Base-by-base conservation (phyloP, 2,113 vertebrate species). In the Pangasianodon gigas region DNA sequence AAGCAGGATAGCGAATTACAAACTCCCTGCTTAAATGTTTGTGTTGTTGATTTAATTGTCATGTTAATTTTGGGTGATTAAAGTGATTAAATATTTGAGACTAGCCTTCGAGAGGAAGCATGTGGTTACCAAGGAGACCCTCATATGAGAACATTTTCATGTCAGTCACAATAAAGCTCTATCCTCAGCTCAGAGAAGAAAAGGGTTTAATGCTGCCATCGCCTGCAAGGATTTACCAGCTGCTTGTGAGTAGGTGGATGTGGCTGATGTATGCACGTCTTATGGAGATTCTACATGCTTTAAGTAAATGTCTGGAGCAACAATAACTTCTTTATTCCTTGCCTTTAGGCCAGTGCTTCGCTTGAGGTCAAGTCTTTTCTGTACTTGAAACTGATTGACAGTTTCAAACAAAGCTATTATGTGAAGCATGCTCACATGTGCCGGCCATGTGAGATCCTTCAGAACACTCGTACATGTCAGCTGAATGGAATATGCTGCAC, bases 101-200 rank as follows among this genome's bases (percentile, higher is more conserved):
- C 67, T 91, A 85, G 91, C 89, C 90, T 94, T 94, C 91, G 88
- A 89, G 56, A 89, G 79, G 91, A 94, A 93, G 91, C 92, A 93
- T 93, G 94, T 89, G 85, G 95, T 95, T 94, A 91, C 94, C 94
- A 95, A 94, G 94, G 95, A 95, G 93, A 95, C 93, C 19, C 88
- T 88, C 89, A 93, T 83, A 93, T 91, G 85, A 91, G 92, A 94
- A 94, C 92, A 87, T 86, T 92, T 88, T 84, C 85, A 91, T 69
- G 89, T 94, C 92, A 93, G 91, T 93, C 91, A 87, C 90, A 92
- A 89, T 79, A 90, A 92, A 92, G 87, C 89, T 94, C 89, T 92
- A 89, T 93, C 92, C 93, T 87, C 85, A 88, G 90, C 90, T 80
- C 48, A 26, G 92, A 67, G 54, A 88, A 94, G 92, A 95, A 94